Evolutionary conservation across 1,140 invertebrate genomes (phyloP), one percentile per base, ranked within the genome.

Genomic region (Phymorhynchus buccinoides): DNA sequence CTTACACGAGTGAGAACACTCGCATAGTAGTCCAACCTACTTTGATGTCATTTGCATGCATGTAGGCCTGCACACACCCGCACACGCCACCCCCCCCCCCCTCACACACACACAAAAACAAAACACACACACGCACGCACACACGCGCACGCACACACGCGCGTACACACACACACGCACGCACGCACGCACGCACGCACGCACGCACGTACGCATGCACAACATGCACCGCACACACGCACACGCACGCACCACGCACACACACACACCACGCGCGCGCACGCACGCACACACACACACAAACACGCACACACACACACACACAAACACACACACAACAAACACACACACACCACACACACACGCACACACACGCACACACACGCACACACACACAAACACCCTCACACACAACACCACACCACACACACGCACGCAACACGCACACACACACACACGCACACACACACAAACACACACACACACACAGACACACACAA

Each of bases 271-370:
- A n/a, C n/a, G n/a, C n/a, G n/a, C n/a, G n/a, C n/a, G n/a, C n/a
- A n/a, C n/a, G 27, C 56, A 62, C 56, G 27, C 56, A 62, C 6
- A 12, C 56, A 62, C 56, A 62, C 56, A 62, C 56, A 62, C 56
- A 62, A 14, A 62, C 56, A 62, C 56, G 27, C 56, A 62, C 56
- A 62, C 56, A 62, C 56, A 62, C 56, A 62, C 56, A 62, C 56
- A 62, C 56, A 62, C 18, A 62, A 14, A 22, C 56, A 62, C 56
- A 27, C 18, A 62, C 56, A 22, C 18, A n/a, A n/a, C n/a, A n/a
- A n/a, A 62, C 18, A 62, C 56, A 14, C 56, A n/a, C n/a, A n/a
- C n/a, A n/a, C n/a, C n/a, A n/a, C n/a, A n/a, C n/a, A n/a, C n/a
- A n/a, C n/a, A n/a, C n/a, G n/a, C n/a, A n/a, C n/a, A n/a, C n/a